These are phyloP conservation scores for Petromus typicus DNA, from an alignment of 2,113 vertebrate genomes.

Conservation along the genomic window DNA sequence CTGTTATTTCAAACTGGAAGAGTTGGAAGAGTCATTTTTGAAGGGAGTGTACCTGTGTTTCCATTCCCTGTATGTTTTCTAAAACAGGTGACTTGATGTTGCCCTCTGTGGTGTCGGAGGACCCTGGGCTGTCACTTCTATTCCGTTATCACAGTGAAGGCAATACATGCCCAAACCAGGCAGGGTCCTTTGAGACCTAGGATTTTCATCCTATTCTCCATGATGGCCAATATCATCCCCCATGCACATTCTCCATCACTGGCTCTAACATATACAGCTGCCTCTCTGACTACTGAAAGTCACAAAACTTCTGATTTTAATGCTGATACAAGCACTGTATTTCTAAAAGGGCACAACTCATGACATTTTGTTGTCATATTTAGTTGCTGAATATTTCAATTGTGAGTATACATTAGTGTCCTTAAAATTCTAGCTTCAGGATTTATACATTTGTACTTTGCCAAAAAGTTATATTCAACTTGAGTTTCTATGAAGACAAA, in stretches of 20 bases:
- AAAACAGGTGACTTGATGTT: no score
- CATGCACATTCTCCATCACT: accelerated
- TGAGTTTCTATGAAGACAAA: neutral
- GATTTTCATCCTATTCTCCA: neutral
- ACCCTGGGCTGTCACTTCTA: neutral
- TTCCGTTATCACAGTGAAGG: no score
- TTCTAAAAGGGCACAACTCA: no score
- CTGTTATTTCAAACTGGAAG: neutral
- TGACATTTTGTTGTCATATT: neutral
- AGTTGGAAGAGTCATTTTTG: neutral
- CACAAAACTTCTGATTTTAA: neutral
- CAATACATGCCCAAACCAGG: neutral
- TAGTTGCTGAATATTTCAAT: neutral
- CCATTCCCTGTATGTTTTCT: neutral
- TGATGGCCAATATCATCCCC: neutral
- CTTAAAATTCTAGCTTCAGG: neutral
- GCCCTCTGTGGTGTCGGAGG: neutral
- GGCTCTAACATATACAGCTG: neutral
- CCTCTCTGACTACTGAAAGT: neutral
- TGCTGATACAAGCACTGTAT: neutral
- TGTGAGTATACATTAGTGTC: neutral
- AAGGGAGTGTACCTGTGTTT: neutral
- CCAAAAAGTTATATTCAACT: neutral
- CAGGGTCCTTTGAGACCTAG: no score
- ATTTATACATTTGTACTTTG: neutral